phyloP scores from a whole-genome alignment of 2,888 invertebrate species.

The Watsonalla binaria region DNA sequence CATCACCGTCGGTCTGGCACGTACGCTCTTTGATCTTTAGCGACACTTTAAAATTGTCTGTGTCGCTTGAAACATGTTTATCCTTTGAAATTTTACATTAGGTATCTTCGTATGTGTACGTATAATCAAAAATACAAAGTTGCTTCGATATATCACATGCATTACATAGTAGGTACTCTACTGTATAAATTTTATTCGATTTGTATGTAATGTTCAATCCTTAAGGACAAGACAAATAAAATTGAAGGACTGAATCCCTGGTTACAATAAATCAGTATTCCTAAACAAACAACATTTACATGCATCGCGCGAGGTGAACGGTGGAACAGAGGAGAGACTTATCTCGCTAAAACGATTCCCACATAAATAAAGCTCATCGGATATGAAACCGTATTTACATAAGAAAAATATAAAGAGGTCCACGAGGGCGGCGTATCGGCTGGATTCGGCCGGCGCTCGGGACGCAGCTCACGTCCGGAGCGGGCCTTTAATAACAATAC shows the following conservation, averaged over 20 bases:
- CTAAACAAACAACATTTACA: conserved; percentile 60
- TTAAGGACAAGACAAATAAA: conserved; percentile 15
- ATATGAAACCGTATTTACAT: conserved; percentile 78
- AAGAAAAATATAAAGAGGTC: conserved; percentile 78
- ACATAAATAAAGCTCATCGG: conserved; percentile 80
- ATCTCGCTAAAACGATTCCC: conserved; percentile 78
- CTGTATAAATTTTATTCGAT: too few relatives aligned
- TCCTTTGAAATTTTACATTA: conserved; percentile 31
- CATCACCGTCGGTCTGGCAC: conserved; percentile 55
- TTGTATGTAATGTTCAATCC: neutral
- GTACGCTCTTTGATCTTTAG: conserved; percentile 63
- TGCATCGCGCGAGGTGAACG: conserved; percentile 67
- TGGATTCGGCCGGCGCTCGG: conserved; percentile 44
- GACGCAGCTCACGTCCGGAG: conserved; percentile 67
- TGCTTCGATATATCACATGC: too few relatives aligned
- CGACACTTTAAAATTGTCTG: conserved; percentile 54
- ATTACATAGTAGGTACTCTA: too few relatives aligned
- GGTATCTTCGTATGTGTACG: conserved; percentile 11
- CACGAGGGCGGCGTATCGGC: conserved; percentile 67
- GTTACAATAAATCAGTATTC: conserved; percentile 60
- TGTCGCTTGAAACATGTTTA: conserved; percentile 37
- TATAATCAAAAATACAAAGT: neutral
- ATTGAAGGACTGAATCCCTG: conserved; percentile 14
- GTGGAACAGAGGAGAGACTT: conserved; percentile 66
- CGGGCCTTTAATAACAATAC: conserved; percentile 77